phyloP scores from a whole-genome alignment of 2,113 vertebrate genomes.

The Alexandromys fortis region DNA sequence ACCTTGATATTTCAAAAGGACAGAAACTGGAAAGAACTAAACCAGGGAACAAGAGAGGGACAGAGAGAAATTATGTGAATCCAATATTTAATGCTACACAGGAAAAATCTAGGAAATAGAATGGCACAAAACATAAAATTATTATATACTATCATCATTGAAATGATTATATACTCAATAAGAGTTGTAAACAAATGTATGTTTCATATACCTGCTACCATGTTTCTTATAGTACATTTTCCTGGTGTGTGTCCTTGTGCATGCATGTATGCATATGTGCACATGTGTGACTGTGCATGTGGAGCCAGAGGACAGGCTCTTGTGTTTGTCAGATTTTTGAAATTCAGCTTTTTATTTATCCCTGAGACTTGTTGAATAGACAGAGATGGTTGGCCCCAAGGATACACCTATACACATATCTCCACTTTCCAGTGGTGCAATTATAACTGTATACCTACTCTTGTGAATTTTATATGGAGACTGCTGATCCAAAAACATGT shows the following conservation, averaged over 20 bases:
- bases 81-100: background rate
- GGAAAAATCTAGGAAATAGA: background rate
- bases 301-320: background rate
- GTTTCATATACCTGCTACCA: background rate
- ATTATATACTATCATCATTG: background rate
- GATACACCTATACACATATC: background rate
- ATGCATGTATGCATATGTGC: background rate
- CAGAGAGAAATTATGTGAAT: background rate
- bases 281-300: too few species aligned
- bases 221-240: background rate
- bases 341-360: background rate
- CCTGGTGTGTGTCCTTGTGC: background rate
- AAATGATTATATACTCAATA: slow-evolving; percentile 11
- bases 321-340: background rate
- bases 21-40: background rate
- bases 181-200: background rate
- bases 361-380: background rate
- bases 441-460: background rate
- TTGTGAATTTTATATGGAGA: background rate
- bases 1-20: background rate
- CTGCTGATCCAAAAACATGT: background rate
- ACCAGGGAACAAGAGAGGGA: background rate
- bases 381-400: background rate
- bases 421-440: background rate
- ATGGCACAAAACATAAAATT: background rate